phyloP scores from a whole-genome alignment of 92 coral and sea anemone genomes.

The Actinernus sp. region DNA sequence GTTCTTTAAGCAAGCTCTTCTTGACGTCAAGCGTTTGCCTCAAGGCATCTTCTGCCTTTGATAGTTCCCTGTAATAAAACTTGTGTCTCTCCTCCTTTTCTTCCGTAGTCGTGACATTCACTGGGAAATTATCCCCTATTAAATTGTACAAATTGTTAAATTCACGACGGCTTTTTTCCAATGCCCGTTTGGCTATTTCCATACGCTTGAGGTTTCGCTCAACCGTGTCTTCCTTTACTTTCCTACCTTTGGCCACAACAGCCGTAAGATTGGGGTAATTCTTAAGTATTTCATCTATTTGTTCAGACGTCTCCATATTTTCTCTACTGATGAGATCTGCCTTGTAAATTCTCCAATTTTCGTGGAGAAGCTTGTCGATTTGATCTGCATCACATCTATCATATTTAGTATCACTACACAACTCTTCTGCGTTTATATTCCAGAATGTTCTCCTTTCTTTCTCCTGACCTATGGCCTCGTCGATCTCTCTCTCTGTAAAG shows the following conservation, averaged over 20 bases:
- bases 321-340: constrained; percentile 13
- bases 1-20: no score
- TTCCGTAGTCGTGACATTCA: no score
- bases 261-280: constrained; percentile 11
- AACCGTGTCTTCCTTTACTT: constrained; percentile 24
- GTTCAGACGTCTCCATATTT: constrained; percentile 3
- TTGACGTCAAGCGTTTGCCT: no score
- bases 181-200: constrained; percentile 12
- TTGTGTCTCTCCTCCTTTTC: no score
- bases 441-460: constrained; percentile 14
- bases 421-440: constrained; percentile 18
- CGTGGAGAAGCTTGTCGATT: constrained; percentile 26
- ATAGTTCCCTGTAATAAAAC: no score
- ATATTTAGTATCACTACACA: constrained; percentile 11
- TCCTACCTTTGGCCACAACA: constrained; percentile 2
- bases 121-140: no score
- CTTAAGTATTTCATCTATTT: constrained; percentile 10
- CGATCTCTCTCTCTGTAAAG: constrained; percentile 10
- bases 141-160: no score
- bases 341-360: constrained; percentile 28
- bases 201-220: constrained; percentile 15
- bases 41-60: no score
- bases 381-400: constrained; percentile 1
- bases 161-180: constrained; percentile 32
- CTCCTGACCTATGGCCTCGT: neutral